Evolutionary conservation across 1,140 invertebrate genomes (phyloP), one percentile per base, ranked within the genome.

Genomic region (Brachionus angularis): DNA sequence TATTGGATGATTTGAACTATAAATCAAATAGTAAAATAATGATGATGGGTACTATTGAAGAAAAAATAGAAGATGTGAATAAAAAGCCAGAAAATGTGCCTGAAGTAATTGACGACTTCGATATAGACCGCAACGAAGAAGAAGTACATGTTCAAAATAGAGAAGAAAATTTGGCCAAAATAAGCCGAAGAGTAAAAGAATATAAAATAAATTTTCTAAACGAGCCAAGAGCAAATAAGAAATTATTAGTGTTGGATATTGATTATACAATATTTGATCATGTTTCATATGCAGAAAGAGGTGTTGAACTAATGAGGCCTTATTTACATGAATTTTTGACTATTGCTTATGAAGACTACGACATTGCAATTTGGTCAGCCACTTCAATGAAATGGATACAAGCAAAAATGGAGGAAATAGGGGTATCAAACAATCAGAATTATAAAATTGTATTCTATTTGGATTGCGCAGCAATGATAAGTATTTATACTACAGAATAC

Each of bases 351-450:
- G 86, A 88, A 77, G 83, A 85, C 74, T 85, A 84, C 78, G 84
- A 85, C 73, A 85, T 85, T 72, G 84, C 80, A 16, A 85, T 85
- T 31, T 88, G 84, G 85, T 84, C 94, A 36, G 94, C 94, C 0
- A 98, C 94, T 1, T 89, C 89, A 73, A 96, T 96, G 93, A 94
- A 91, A 76, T 97, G 93, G 92, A 96, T 98, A 52, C 90, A 95
- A 76, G 91, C 94, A 75, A 98, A 98, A 82, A 96, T 98, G 93
- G 89, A 89, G 64, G 80, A 96, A 23, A 82, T 97, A 0, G 92
- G 92, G 0, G 91, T 96, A 0, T 74, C 73, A 3, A 71, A 72
- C n/a, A 87, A 96, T 83, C 83, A 87, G 4, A 86, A 88, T 72
- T 98, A 96, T 78, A 96, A 94, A 82, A 90, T 98, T 73, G 86